These are phyloP conservation scores for Rhodinocichla rosea DNA, from an alignment of 2,113 vertebrate genomes.

Conservation along the genomic window DNA sequence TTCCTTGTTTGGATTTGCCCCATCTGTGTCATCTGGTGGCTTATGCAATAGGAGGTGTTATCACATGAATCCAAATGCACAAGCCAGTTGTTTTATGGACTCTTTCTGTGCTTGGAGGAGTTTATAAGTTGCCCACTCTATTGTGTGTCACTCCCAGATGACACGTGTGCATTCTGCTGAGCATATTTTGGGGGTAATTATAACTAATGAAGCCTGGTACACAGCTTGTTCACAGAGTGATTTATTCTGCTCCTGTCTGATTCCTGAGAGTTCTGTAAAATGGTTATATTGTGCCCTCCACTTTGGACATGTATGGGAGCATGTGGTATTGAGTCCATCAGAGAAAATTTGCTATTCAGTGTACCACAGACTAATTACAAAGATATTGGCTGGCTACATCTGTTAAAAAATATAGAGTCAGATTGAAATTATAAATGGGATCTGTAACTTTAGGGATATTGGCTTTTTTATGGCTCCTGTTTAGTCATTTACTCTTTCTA, in stretches of 20 bases:
- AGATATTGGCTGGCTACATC: constrained; percentile 17
- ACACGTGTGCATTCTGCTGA: constrained; percentile 89
- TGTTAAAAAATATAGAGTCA: constrained; percentile 12
- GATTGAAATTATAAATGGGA: neutral
- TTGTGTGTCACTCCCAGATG: constrained; percentile 91
- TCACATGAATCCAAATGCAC: constrained; percentile 85
- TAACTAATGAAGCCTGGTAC: constrained; percentile 92
- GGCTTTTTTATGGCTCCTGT: neutral
- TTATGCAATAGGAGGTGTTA: constrained; percentile 87
- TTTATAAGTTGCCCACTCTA: constrained; percentile 91
- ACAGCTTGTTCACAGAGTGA: constrained; percentile 83
- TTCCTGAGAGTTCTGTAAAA: constrained; percentile 67
- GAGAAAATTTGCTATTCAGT: constrained; percentile 44
- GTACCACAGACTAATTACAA: constrained; percentile 40
- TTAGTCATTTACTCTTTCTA: neutral
- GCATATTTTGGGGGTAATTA: constrained; percentile 96
- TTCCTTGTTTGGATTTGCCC: constrained; percentile 88
- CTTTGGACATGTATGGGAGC: constrained; percentile 43
- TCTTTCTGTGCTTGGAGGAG: constrained; percentile 87
- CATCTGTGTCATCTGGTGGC: constrained; percentile 98
- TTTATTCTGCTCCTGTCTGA: constrained; percentile 78
- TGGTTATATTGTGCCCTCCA: constrained; percentile 58
- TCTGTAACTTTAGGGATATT: neutral
- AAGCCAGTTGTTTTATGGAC: constrained; percentile 97
- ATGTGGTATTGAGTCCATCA: constrained; percentile 36